Percentiles rank a stretch among this genome's conserved stretches.
Evolutionary conservation across 2,888 invertebrate genomes (phyloP).

Genomic region (Macrostomum cliftonense): DNA sequence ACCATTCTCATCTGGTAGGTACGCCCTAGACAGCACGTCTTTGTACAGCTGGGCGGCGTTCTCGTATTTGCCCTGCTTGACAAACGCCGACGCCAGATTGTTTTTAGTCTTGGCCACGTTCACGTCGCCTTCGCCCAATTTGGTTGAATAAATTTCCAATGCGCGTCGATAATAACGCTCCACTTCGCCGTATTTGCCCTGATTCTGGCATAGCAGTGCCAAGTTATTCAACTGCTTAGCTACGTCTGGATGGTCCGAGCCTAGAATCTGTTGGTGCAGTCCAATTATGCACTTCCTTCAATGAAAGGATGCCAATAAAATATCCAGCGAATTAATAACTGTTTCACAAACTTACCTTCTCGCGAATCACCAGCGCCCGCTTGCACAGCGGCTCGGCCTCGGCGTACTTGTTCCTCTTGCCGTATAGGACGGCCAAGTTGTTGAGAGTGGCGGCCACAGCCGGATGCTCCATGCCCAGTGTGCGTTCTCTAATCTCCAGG

Average conservation of each 20-base stretch:
- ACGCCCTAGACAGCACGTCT: conserved; percentile 76
- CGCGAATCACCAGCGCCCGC: conserved; percentile 86
- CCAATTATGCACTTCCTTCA: no score
- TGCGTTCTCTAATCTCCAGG: conserved; percentile 86
- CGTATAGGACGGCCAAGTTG: conserved; percentile 92
- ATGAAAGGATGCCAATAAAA: no score
- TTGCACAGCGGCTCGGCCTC: conserved; percentile 98
- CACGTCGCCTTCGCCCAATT: conserved; percentile 66
- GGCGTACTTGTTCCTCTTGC: conserved; percentile 77
- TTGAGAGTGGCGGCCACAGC: conserved; percentile 98
- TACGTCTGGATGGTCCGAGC: conserved; percentile 94
- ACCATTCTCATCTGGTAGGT: conserved; percentile 55
- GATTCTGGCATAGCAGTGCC: conserved; percentile 91
- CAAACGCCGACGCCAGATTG: conserved; percentile 90
- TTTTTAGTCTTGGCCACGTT: conserved; percentile 99
- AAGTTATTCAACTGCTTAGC: conserved; percentile 97
- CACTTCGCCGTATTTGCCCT: conserved; percentile 89
- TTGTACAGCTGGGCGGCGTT: conserved; percentile 97
- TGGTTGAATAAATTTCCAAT: conserved; percentile 85
- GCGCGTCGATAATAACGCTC: conserved; percentile 74
- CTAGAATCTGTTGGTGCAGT: conserved; percentile 67
- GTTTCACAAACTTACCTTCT: conserved; percentile 51
- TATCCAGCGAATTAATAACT: no score
- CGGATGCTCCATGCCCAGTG: conserved; percentile 91
- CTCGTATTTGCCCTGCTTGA: conserved; percentile 90